Evolutionary conservation across 2,888 invertebrate species (phyloP), one percentile per base, ranked within the genome.

Genomic region (Polietes domitor): DNA sequence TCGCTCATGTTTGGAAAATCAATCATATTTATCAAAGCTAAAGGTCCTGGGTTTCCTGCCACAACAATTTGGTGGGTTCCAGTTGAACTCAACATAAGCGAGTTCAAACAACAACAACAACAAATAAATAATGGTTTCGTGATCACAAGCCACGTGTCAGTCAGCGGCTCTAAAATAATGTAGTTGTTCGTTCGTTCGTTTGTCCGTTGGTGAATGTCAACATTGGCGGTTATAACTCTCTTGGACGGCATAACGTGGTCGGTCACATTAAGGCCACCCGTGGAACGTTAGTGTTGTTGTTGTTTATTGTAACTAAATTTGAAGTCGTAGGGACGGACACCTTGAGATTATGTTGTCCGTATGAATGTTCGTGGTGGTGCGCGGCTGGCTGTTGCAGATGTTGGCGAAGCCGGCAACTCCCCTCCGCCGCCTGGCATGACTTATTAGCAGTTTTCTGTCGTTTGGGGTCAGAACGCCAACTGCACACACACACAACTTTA

Each of bases 121-220:
- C 9, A 37, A 37, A n/a, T 37, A 78, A 82, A 73, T 53, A 76
- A 41, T 68, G 28, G 72, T 75, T 77, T 85, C 85, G 85, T 85
- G 85, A 85, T 85, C 85, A 55, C 58, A 80, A 80, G 85, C 85
- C 85, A 85, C 85, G 85, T 85, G 85, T 85, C 85, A 85, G 71
- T 82, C 78, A 77, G 74, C 85, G 80, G 82, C 82, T 81, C 58
- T 10, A 12, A 73, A 82, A 26, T 71, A 50, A 53, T 53, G 53
- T 53, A 19, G 53, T 21, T 21, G 53, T 76, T 83, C n/a, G n/a
- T n/a, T n/a, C n/a, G n/a, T n/a, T n/a, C n/a, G n/a, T n/a, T n/a
- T n/a, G 82, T 83, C 82, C n/a, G 73, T 63, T 72, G 50, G 73
- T 50, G 77, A 80, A 77, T 80, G 82, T 85, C 82, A 82, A 79